Evolutionary conservation across 2,888 invertebrate species (phyloP).

Genomic region (Anaspis maculata): DNA sequence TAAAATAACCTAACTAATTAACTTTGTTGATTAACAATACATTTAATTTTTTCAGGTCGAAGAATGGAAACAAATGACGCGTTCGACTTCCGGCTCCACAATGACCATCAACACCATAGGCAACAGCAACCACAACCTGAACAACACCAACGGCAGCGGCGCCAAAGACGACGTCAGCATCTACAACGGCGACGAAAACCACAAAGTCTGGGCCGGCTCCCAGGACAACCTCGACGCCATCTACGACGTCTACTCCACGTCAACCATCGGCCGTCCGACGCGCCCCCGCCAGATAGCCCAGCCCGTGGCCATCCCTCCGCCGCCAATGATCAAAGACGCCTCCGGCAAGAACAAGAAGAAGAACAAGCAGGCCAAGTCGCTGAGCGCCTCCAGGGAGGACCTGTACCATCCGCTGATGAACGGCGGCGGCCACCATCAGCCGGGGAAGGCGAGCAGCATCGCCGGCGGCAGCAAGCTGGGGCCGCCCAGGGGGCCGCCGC

Average conservation of each 20-base stretch:
- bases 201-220: slow-evolving; percentile 83
- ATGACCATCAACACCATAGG: slow-evolving; percentile 53
- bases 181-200: slow-evolving; percentile 88
- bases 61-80: slow-evolving; percentile 48
- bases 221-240: slow-evolving; percentile 64
- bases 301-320: slow-evolving; percentile 73
- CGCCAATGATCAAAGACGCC: slow-evolving; percentile 61
- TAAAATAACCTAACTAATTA: too few relatives aligned
- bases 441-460: slow-evolving; percentile 38
- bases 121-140: slow-evolving; percentile 61
- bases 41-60: slow-evolving; percentile 37
- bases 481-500: slow-evolving; percentile 34
- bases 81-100: slow-evolving; percentile 51
- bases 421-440: slow-evolving; percentile 32
- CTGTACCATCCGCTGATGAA: slow-evolving; percentile 49
- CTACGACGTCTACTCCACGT: slow-evolving; percentile 59
- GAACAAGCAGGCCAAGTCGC: slow-evolving; percentile 48
- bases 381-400: slow-evolving; percentile 43
- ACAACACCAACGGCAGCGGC: slow-evolving; percentile 76
- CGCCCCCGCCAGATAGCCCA: slow-evolving; percentile 75
- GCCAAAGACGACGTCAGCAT: slow-evolving; percentile 71
- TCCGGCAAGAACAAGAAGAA: slow-evolving; percentile 59
- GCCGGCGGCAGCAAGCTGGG: slow-evolving; percentile 44
- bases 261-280: slow-evolving; percentile 55
- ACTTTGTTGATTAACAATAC: neutral